Base-by-base conservation (phyloP, 2,797 vertebrate species). In the Melanotaenia boesemani region DNA sequence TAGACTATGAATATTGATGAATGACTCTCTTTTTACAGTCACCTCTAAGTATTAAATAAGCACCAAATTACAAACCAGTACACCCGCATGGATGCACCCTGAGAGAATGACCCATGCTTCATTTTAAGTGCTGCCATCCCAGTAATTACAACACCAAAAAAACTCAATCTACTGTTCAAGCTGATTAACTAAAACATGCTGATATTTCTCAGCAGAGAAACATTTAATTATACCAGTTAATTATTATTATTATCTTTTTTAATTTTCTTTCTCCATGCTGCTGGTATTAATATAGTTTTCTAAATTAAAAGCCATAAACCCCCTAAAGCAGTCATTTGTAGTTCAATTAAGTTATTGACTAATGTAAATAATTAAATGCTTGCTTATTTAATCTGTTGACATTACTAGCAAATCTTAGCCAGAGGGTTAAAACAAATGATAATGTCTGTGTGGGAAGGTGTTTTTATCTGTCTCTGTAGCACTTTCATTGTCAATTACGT, bases 191-290 rank as follows among this genome's bases (percentile, higher is more conserved):
- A 64, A 82, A 87, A 77, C 67, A 82, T 76, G 58, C 72, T 28
- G 55, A 75, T 57, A 76, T 78, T 80, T 80, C 70, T 85, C 65
- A 57, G 54, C 8, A 28, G 65, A 77, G 56, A 58, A 77, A 75
- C 68, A 78, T 79, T 87, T 82, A 81, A 87, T 87, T 81, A 82
- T 71, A 36, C 4, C 65, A 80, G 85, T 83, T 87, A 83, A 80
- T 81, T 11, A 22, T 3, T 1, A 24, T 26, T 26, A 4, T 55
- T 28, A 0, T 15, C 16, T 7, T 26, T 28, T 16, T 28, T 54
- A 52, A 67, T 36, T 67, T 74, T 73, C 34, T 60, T 67, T 77
- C 74, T 82, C 76, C 77, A 80, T 77, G 76, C 67, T 77, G 63
- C 18, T 11, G 65, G 26, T 76, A 81, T 82, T 80, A 81, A 74